phyloP scores from a whole-genome alignment of 2,113 vertebrate species.

The Pachypanchax playfairii region DNA sequence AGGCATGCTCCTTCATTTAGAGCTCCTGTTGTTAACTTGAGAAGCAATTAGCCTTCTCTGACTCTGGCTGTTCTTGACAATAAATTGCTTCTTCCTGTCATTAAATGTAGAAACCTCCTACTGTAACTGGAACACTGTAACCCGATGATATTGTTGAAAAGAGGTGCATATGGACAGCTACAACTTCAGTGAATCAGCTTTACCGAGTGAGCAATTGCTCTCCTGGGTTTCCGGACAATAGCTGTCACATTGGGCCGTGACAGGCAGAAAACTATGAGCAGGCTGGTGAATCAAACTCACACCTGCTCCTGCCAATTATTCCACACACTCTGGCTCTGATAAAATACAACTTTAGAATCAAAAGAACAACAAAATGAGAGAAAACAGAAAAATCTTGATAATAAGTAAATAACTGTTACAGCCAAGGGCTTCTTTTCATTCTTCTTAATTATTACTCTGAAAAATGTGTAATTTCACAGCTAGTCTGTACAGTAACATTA shows the following conservation, averaged over 20 bases:
- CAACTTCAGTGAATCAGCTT: conserved; percentile 23
- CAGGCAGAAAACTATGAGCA: conserved; percentile 15
- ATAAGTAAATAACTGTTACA: neutral
- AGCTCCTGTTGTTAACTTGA: conserved; percentile 12
- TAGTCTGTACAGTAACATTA: no score
- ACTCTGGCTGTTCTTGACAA: conserved; percentile 31
- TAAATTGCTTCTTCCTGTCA: conserved; percentile 24
- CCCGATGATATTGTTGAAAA: conserved; percentile 12
- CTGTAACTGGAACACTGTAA: conserved; percentile 9
- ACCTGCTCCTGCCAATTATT: conserved; percentile 44
- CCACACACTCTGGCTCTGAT: conserved; percentile 18
- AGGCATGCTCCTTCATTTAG: conserved; percentile 10
- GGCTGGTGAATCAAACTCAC: conserved; percentile 33
- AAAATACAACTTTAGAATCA: neutral
- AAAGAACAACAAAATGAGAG: neutral
- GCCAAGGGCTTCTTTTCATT: no score
- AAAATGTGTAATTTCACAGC: no score
- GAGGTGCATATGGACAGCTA: neutral
- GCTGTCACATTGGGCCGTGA: conserved; percentile 5
- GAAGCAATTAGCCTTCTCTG: conserved; percentile 35
- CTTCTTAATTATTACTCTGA: no score
- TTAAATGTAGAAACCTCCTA: conserved; percentile 1
- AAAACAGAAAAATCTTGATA: neutral
- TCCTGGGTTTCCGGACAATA: conserved; percentile 1
- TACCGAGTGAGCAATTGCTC: conserved; percentile 15